Evolutionary conservation across 2,888 invertebrate species (phyloP), one percentile per base, ranked within the genome.

Genomic region (Ceraclea dissimilis): DNA sequence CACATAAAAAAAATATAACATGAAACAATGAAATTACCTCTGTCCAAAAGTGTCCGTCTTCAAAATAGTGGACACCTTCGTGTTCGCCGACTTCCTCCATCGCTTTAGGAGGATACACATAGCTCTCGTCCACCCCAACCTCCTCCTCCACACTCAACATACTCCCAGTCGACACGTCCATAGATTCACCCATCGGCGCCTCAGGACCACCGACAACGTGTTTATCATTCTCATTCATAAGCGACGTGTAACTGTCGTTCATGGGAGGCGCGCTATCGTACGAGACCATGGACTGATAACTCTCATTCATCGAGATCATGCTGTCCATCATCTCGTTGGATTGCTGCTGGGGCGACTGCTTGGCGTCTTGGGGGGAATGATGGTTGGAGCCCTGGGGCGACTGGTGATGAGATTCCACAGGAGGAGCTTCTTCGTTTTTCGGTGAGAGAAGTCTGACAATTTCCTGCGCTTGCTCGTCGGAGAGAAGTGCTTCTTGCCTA

Each of bases 21-120:
- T n/a, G n/a, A n/a, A n/a, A n/a, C n/a, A n/a, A n/a, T n/a, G n/a
- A n/a, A 47, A 33, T 39, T 56, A 75, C 89, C 81, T 93, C 93
- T 74, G 93, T 90, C 85, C 92, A 93, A 71, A 93, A 93, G 72
- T 93, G 93, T 54, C 93, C 93, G 74, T 93, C 93, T 69, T 92
- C 91, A 66, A 90, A 90, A 71, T 91, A 92, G 69, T 93, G 92
- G 52, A 93, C 89, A 31, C 92, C 92, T 66, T 90, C 87, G 69
- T 92, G 91, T 62, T 89, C 79, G 48, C 81, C 85, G 49, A 90
- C 80, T 65, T 87, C 83, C 66, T 83, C 79, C 61, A 86, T 79
- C 26, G 83, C 75, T 46, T 80, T 80, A 56, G 88, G 86, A 59
- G 84, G 81, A 70, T 83, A 88, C 61, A 78, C 71, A 18, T 73